Conservation (phyloP, 2,797 vertebrate species). For the Hafferia zeledoni region DNA sequence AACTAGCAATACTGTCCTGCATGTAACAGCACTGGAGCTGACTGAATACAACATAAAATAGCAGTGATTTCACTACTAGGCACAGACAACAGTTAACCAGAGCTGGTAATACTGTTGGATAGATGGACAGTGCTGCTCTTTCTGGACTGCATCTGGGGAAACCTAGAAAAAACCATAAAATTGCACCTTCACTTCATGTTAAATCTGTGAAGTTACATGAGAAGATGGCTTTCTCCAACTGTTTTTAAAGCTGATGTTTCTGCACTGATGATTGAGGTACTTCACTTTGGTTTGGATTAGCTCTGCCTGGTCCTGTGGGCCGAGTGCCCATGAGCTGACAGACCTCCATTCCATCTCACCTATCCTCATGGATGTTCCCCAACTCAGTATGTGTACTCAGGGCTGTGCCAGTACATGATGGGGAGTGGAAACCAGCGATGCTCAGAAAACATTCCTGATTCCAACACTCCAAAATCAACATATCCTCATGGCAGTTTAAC, state of each 20-base stretch:
- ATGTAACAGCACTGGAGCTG: background rate
- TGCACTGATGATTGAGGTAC: background rate
- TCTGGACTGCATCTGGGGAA: background rate
- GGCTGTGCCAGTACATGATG: rapidly evolving
- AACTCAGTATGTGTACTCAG: rapidly evolving
- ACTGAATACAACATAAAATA: background rate
- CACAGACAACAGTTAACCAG: background rate
- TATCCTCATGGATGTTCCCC: no score
- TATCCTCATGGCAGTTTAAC: background rate
- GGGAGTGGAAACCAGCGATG: background rate
- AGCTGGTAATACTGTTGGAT: background rate
- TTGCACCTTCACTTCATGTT: background rate
- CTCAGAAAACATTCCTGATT: background rate
- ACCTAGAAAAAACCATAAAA: background rate
- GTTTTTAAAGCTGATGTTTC: background rate
- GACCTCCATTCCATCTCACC: background rate
- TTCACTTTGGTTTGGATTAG: background rate
- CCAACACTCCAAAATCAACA: background rate
- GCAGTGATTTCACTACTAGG: background rate
- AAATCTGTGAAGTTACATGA: background rate
- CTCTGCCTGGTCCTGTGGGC: rapidly evolving
- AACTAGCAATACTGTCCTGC: background rate
- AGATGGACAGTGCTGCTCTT: background rate
- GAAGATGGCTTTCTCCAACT: background rate
- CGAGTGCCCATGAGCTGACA: rapidly evolving